Evolutionary conservation across 2,797 vertebrate species (phyloP).

Genomic region (Gila robusta): DNA sequence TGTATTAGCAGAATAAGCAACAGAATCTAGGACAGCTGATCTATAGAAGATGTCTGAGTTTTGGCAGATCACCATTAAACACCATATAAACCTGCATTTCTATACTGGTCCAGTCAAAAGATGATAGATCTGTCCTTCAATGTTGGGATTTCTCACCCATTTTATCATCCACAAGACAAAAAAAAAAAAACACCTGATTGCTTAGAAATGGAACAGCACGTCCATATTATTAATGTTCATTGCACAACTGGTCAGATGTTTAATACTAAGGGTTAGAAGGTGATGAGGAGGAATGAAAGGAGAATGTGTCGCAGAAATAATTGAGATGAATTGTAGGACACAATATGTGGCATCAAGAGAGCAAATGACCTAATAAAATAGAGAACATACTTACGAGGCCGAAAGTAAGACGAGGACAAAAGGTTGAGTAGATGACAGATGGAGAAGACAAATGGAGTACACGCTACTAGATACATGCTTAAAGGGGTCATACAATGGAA

Average conservation of each 20-base stretch:
- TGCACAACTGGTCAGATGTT: background rate
- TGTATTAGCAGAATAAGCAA: constrained; percentile 4
- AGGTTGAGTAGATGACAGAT: constrained; percentile 24
- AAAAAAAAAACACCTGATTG: background rate
- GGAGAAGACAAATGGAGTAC: constrained; percentile 25
- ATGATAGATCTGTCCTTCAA: background rate
- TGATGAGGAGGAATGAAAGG: background rate
- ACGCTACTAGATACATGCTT: background rate
- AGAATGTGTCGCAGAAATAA: constrained; percentile 15
- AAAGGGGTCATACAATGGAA: constrained; percentile 1
- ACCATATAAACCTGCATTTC: constrained; percentile 28
- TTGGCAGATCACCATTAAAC: constrained; percentile 51
- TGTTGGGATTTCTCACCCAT: background rate
- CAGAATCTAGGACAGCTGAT: constrained; percentile 18
- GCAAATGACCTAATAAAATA: background rate
- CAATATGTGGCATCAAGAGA: background rate
- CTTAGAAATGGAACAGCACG: background rate
- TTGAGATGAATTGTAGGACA: constrained; percentile 1
- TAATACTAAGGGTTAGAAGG: background rate
- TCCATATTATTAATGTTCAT: background rate
- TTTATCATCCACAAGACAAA: background rate
- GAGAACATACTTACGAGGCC: background rate
- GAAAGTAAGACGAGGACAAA: constrained; percentile 2
- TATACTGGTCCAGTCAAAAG: background rate
- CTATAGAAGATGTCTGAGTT: constrained; percentile 47